Conservation (phyloP, 2,888 invertebrate species). For the Torymus texanus region DNA sequence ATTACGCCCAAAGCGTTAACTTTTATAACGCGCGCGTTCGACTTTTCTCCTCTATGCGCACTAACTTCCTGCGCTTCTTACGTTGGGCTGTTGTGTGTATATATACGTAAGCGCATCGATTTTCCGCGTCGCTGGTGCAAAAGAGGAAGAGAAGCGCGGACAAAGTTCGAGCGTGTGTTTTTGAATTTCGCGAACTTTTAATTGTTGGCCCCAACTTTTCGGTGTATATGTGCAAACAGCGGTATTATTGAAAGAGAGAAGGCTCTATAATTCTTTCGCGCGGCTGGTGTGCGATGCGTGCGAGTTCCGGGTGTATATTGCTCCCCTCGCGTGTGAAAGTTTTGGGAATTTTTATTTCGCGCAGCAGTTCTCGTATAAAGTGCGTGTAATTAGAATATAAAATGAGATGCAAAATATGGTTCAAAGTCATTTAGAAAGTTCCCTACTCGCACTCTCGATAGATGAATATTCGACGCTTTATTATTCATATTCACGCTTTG, state of each 20-base stretch:
- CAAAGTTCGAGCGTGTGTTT: constrained; percentile 11
- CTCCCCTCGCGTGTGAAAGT: no score
- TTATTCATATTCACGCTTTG: no score
- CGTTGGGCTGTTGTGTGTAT: no score
- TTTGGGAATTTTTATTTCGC: no score
- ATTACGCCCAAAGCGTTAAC: background rate
- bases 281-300: no score
- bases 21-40: background rate
- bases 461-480: no score
- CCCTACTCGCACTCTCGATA: background rate
- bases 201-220: constrained; percentile 29
- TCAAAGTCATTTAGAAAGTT: background rate
- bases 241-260: constrained; percentile 1
- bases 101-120: background rate
- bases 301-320: no score
- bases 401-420: no score
- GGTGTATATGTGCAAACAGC: constrained; percentile 8
- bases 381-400: no score
- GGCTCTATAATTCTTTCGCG: constrained; percentile 23
- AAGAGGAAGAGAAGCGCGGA: background rate
- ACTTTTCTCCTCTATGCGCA: background rate
- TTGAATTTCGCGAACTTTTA: constrained; percentile 41
- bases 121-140: background rate
- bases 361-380: no score
- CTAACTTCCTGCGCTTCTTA: background rate